Evolutionary conservation across 1,140 invertebrate species (phyloP).

Genomic region (Watersipora subatra): DNA sequence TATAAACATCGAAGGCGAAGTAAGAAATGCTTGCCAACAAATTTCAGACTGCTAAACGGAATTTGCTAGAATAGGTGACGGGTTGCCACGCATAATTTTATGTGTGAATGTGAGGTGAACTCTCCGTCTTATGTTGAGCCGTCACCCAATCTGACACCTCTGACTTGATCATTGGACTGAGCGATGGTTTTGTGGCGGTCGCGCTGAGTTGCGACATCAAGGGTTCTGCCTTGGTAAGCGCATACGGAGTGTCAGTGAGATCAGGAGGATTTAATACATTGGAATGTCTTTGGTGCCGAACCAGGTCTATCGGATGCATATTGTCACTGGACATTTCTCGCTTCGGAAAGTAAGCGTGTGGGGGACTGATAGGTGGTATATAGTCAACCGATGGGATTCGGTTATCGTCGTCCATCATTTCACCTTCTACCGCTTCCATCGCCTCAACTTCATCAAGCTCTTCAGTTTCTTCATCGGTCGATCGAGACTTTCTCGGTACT

Average conservation of each 20-base stretch:
- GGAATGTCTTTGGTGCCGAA: not conserved
- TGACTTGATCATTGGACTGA: not conserved
- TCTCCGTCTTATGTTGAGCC: too few relatives aligned
- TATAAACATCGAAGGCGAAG: too few relatives aligned
- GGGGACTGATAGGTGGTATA: not conserved
- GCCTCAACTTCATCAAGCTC: not conserved
- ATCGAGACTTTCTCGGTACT: not conserved
- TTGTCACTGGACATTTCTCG: not conserved
- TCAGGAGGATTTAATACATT: not conserved
- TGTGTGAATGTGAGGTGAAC: too few relatives aligned
- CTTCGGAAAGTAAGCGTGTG: not conserved
- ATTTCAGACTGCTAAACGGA: too few relatives aligned
- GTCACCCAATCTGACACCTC: not conserved
- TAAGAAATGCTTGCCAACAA: too few relatives aligned
- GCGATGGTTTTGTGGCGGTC: not conserved
- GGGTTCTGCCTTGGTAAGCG: not conserved
- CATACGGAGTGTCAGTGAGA: not conserved
- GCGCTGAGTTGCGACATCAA: not conserved
- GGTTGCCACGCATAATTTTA: too few relatives aligned
- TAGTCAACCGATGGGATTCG: not conserved
- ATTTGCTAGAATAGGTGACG: too few relatives aligned
- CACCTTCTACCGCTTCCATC: not conserved
- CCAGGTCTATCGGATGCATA: not conserved
- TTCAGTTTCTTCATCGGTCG: not conserved
- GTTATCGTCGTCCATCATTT: not conserved